These are phyloP conservation scores for Myrmecobius fasciatus DNA, from an alignment of 2,113 vertebrate species.

Conservation along the genomic window DNA sequence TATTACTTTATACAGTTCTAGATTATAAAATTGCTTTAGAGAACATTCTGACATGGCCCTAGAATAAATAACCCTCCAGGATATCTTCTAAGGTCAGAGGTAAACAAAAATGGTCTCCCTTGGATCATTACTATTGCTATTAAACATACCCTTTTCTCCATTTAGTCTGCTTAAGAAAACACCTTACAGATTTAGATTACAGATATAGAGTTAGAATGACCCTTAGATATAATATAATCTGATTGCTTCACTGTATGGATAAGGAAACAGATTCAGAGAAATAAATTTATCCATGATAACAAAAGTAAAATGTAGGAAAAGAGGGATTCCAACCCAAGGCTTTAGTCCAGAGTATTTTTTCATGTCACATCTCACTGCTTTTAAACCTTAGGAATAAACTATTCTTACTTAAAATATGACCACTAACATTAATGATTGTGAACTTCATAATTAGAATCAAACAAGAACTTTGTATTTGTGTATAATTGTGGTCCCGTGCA, in stretches of 20 bases:
- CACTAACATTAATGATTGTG: neutral
- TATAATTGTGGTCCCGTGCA: neutral
- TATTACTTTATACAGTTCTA: neutral
- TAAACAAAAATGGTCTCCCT: neutral
- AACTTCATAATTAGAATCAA: neutral
- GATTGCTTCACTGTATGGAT: neutral
- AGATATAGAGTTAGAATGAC: neutral
- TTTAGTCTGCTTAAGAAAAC: slow-evolving; percentile 1
- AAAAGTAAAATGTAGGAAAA: neutral
- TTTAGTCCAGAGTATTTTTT: neutral
- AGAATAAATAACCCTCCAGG: too few relatives aligned
- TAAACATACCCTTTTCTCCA: too few relatives aligned
- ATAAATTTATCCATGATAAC: neutral
- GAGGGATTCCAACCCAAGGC: neutral
- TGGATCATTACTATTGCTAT: neutral
- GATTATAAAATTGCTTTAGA: neutral
- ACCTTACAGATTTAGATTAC: neutral
- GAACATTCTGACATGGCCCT: neutral
- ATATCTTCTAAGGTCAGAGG: neutral
- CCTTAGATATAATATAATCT: neutral
- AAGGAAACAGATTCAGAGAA: neutral
- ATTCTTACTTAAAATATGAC: slow-evolving; percentile 42
- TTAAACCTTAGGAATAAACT: neutral
- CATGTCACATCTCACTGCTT: neutral
- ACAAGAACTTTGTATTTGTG: neutral